phyloP scores from a whole-genome alignment of 2,888 invertebrate genomes.

The Phasia obesa region DNA sequence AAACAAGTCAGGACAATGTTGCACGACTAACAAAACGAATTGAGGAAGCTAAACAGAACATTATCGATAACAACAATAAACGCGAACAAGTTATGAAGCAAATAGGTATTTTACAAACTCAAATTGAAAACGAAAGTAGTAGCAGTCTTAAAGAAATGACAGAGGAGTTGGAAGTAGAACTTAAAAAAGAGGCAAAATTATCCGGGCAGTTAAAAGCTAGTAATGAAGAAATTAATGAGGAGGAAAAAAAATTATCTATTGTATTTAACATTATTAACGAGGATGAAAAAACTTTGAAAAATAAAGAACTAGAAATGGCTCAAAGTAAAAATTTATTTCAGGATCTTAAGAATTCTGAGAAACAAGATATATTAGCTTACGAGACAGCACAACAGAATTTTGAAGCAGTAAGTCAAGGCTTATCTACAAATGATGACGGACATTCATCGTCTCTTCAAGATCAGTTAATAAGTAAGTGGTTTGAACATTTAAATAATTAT shows the following conservation, averaged over 20 bases:
- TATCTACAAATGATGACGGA: constrained; percentile 90
- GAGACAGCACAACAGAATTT: constrained; percentile 89
- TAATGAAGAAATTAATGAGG: constrained; percentile 86
- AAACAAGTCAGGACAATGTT: constrained; percentile 84
- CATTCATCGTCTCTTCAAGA: constrained; percentile 93
- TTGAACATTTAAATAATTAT: neutral
- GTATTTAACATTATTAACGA: constrained; percentile 87
- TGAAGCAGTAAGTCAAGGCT: constrained; percentile 92
- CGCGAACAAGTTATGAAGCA: constrained; percentile 84
- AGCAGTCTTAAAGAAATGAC: constrained; percentile 87
- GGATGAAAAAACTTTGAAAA: constrained; percentile 85
- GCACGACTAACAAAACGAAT: constrained; percentile 84
- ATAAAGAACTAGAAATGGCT: constrained; percentile 85
- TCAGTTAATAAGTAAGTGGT: constrained; percentile 89
- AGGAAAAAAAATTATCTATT: constrained; percentile 87
- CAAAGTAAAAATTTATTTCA: constrained; percentile 87
- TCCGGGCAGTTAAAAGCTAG: constrained; percentile 86
- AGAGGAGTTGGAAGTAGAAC: constrained; percentile 85
- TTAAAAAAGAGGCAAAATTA: constrained; percentile 87
- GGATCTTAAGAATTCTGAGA: constrained; percentile 86
- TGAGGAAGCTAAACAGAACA: constrained; percentile 84
- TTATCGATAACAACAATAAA: constrained; percentile 84
- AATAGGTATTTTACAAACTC: constrained; percentile 85
- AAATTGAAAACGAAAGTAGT: constrained; percentile 87
- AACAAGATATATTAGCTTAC: constrained; percentile 86